phyloP scores from a whole-genome alignment of 2,888 invertebrate species.

The Drosophila sordidapex region DNA sequence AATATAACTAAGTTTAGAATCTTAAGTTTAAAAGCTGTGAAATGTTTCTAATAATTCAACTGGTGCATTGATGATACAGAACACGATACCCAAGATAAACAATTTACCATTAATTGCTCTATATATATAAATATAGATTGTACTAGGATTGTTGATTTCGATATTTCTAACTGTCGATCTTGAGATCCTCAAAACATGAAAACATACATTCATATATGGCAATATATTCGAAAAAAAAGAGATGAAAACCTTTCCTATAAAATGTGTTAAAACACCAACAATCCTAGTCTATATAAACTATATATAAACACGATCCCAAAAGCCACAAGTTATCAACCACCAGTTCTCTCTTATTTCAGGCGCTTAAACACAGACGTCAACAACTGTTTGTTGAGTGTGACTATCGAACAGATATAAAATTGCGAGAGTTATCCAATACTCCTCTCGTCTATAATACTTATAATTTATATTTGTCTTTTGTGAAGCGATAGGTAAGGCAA shows the following conservation, averaged over 20 bases:
- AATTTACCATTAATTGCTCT: conserved; percentile 38
- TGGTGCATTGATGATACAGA: conserved; percentile 76
- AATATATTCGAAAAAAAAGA: background rate
- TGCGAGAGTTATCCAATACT: conserved; percentile 52
- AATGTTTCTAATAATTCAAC: conserved; percentile 69
- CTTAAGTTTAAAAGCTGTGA: conserved; percentile 52
- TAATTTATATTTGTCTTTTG: conserved; percentile 71
- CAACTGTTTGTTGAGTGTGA: conserved; percentile 71
- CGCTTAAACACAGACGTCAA: conserved; percentile 84
- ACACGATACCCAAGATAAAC: conserved; percentile 46
- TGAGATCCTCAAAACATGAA: background rate
- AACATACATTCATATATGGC: background rate
- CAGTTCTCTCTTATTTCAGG: conserved; percentile 95
- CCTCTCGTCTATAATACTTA: conserved; percentile 58
- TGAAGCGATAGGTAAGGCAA: conserved; percentile 84
- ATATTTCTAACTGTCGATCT: conserved; percentile 4
- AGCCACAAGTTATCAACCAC: conserved; percentile 89
- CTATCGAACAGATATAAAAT: conserved; percentile 73
- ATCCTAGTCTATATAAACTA: conserved; percentile 43
- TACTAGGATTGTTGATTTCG: conserved; percentile 44
- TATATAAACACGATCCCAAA: conserved; percentile 85
- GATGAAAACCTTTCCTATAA: background rate
- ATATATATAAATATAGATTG: conserved; percentile 30
- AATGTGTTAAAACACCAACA: conserved; percentile 29
- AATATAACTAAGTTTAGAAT: conserved; percentile 39